A percentile compares a stretch with the other conserved stretches of the same genome.
phyloP scores from a whole-genome alignment of 2,113 vertebrate species.

The Paraplagusia blochii region DNA sequence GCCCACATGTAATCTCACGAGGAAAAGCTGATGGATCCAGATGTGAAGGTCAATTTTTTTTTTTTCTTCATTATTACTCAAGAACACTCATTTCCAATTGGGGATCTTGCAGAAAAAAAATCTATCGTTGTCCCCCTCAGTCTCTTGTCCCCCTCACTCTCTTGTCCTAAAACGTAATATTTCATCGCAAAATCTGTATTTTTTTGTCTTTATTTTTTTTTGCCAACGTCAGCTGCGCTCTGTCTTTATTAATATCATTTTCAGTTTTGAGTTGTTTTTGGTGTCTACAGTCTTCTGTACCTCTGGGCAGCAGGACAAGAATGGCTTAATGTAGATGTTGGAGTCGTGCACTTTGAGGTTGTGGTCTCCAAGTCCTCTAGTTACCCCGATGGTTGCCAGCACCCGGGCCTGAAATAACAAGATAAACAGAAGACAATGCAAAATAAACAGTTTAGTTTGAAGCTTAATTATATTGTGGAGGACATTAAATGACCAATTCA shows the following conservation, averaged over 20 bases:
- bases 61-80: slow-evolving; percentile 1
- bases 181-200: too few species aligned
- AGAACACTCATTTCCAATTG: slow-evolving; percentile 12
- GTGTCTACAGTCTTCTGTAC: slow-evolving; percentile 63
- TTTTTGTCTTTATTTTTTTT: too few species aligned
- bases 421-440: too few species aligned
- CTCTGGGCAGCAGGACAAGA: slow-evolving; percentile 95
- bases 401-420: slow-evolving; percentile 84
- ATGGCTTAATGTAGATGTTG: slow-evolving; percentile 97
- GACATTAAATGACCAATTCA: too few species aligned
- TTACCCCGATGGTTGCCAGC: slow-evolving; percentile 96
- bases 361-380: slow-evolving; percentile 93
- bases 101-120: neutral
- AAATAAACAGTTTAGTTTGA: too few species aligned
- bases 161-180: too few species aligned
- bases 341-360: slow-evolving; percentile 96
- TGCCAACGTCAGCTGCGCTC: too few species aligned
- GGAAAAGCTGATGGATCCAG: slow-evolving; percentile 3
- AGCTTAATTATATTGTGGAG: too few species aligned
- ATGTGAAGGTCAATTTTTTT: slow-evolving; percentile 10
- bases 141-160: neutral
- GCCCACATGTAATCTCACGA: slow-evolving; percentile 7
- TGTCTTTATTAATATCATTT: too few species aligned
- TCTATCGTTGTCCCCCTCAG: neutral
- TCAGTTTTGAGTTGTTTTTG: neutral